phyloP scores from a whole-genome alignment of 2,888 invertebrate genomes.

The Drosophila mulleri region DNA sequence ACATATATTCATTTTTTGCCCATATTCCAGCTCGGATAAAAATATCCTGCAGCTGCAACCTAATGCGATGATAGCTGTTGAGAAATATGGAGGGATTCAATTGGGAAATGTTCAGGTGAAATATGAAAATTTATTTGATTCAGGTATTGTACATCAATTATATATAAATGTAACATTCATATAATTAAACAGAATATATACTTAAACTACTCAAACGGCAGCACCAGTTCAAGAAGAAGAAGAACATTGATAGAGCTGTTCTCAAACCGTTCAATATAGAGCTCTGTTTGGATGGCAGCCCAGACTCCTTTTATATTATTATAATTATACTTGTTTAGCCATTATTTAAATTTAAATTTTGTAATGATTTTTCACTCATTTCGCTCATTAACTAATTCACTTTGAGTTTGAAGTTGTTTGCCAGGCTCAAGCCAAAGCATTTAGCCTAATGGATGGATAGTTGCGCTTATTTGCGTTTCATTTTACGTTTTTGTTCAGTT shows the following conservation, averaged over 20 bases:
- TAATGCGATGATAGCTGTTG: not conserved
- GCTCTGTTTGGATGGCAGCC: too few relatives aligned
- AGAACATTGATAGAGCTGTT: too few relatives aligned
- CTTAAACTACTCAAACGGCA: too few relatives aligned
- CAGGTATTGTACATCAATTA: too few relatives aligned
- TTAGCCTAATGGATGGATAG: constrained; percentile 77
- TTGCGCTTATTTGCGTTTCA: constrained; percentile 26
- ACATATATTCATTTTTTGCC: not conserved
- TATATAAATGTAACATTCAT: too few relatives aligned
- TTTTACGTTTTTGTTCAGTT: constrained; percentile 8
- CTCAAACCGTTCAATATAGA: too few relatives aligned
- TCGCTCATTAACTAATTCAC: constrained; percentile 8
- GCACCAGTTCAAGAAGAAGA: too few relatives aligned
- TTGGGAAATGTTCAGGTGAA: not conserved
- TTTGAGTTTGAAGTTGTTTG: not conserved
- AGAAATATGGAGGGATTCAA: not conserved
- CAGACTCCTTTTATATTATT: not conserved
- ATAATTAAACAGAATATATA: too few relatives aligned
- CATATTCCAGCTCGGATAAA: too few relatives aligned
- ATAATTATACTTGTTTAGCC: not conserved
- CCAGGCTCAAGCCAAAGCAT: constrained; percentile 33
- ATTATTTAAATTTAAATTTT: not conserved
- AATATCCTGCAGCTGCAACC: not conserved
- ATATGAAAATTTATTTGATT: not conserved
- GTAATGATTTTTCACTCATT: not conserved